phyloP scores from a whole-genome alignment of 2,113 vertebrate species.

The Gambusia affinis region DNA sequence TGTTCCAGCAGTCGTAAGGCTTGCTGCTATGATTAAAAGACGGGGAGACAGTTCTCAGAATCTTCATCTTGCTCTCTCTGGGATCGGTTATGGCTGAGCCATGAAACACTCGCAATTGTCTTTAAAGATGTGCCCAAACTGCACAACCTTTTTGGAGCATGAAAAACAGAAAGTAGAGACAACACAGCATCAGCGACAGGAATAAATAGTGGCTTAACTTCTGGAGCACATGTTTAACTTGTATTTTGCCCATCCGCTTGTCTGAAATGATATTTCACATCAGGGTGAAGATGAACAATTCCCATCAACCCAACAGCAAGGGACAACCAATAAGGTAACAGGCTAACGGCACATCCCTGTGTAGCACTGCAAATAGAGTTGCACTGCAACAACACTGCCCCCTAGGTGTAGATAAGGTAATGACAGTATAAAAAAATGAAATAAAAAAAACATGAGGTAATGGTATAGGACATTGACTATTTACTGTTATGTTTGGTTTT shows the following conservation, averaged over 20 bases:
- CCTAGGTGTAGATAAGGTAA: slow-evolving; percentile 58
- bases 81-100: slow-evolving; percentile 7
- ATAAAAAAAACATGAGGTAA: neutral
- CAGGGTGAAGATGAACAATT: slow-evolving; percentile 2
- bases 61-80: slow-evolving; percentile 48
- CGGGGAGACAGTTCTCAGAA: slow-evolving; percentile 55
- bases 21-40: slow-evolving; percentile 67
- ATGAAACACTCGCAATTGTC: slow-evolving; percentile 4
- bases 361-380: slow-evolving; percentile 18
- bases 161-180: neutral
- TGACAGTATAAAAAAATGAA: neutral
- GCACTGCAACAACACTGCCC: slow-evolving; percentile 72
- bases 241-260: neutral
- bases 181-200: neutral
- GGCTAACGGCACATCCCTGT: slow-evolving; percentile 25
- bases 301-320: slow-evolving; percentile 5
- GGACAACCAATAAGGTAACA: slow-evolving; percentile 4
- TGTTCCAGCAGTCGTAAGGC: slow-evolving; percentile 70
- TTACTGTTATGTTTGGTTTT: neutral
- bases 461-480: neutral
- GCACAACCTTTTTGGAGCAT: neutral
- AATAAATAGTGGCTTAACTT: neutral
- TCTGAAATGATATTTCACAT: slow-evolving; percentile 16
- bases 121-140: slow-evolving; percentile 13
- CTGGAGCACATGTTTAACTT: neutral